A percentile compares a stretch with the other conserved stretches of the same genome.
Conservation (phyloP, 2,113 vertebrate genomes). For the Balaenoptera acutorostrata region DNA sequence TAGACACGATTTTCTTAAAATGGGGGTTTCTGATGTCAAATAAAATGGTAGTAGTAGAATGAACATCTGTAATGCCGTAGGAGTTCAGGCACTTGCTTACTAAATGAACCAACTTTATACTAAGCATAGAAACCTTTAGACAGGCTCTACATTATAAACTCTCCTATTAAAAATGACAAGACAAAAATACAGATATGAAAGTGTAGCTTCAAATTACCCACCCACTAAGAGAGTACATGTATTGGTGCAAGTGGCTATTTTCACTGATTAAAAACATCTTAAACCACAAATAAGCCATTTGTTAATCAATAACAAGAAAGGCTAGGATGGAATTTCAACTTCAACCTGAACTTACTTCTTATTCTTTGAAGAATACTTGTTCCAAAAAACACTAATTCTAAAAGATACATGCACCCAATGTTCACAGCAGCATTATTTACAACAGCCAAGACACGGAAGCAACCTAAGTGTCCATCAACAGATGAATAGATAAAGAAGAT, state of each 20-base stretch:
- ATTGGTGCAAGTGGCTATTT: neutral
- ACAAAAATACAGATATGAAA: neutral
- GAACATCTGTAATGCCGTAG: rapidly evolving
- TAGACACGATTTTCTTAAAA: neutral
- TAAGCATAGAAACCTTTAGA: neutral
- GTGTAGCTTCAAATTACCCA: neutral
- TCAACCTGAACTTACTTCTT: neutral
- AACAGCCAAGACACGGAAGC: neutral
- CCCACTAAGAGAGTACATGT: neutral
- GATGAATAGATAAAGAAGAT: neutral
- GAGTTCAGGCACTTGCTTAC: neutral
- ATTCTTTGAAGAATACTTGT: neutral
- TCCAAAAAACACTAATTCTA: neutral
- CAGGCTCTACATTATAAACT: neutral
- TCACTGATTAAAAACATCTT: neutral
- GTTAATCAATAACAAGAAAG: neutral
- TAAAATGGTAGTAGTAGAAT: neutral
- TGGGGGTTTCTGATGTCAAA: neutral
- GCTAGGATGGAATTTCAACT: neutral
- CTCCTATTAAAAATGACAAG: neutral
- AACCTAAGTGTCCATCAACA: neutral
- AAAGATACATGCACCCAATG: neutral
- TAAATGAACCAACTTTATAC: neutral
- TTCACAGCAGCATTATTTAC: neutral
- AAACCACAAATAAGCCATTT: neutral